Conservation (phyloP, 2,113 vertebrate species). For the Sapayoa aenigma region DNA sequence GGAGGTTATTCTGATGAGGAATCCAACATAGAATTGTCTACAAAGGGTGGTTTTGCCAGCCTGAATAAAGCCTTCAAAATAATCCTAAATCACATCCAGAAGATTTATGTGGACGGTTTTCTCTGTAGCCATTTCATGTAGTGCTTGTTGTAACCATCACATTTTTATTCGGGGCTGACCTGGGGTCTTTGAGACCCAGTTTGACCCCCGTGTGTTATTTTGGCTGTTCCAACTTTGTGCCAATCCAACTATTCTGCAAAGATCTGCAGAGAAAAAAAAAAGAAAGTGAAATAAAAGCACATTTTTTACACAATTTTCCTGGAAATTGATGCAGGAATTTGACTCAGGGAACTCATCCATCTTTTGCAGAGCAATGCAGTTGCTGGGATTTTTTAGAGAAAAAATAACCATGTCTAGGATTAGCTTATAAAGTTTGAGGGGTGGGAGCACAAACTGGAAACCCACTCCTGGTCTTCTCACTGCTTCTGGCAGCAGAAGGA, state of each 20-base stretch:
- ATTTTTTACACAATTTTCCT: not conserved
- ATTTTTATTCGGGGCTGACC: not conserved
- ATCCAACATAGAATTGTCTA: not conserved
- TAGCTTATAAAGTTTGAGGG: not conserved
- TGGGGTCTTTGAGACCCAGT: not conserved
- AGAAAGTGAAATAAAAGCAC: not conserved
- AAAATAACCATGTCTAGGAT: fast-evolving
- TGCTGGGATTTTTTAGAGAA: not conserved
- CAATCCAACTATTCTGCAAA: not conserved
- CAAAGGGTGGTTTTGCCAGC: not conserved
- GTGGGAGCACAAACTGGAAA: not conserved
- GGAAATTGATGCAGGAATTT: not conserved
- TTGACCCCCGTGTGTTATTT: not conserved
- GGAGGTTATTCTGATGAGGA: not conserved
- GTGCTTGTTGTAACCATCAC: not conserved
- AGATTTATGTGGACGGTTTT: not conserved
- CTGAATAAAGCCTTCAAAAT: not conserved
- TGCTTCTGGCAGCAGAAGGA: not conserved
- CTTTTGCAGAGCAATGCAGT: not conserved
- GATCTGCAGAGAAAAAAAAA: not conserved
- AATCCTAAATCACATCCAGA: not conserved
- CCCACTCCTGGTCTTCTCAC: not conserved
- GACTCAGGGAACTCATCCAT: not conserved
- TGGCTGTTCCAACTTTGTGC: not conserved
- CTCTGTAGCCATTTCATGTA: not conserved